phyloP scores from a whole-genome alignment of 2,113 vertebrate genomes.

The Hippocampus guttulatus region DNA sequence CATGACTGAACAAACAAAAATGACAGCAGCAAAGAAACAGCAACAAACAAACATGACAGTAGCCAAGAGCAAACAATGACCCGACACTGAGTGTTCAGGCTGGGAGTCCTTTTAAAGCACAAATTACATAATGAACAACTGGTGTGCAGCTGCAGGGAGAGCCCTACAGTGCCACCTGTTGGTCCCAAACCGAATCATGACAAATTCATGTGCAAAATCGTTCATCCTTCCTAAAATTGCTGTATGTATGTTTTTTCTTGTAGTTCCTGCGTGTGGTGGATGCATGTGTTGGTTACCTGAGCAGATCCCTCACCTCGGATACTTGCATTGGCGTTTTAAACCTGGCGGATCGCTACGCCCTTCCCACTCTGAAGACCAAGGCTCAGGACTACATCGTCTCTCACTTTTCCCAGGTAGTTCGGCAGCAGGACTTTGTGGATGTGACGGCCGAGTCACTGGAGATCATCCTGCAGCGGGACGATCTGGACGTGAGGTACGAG shows the following conservation, averaged over 20 bases:
- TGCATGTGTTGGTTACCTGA: conserved; percentile 84
- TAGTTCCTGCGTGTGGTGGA: conserved; percentile 93
- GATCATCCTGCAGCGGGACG: conserved; percentile 79
- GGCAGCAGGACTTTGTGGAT: conserved; percentile 84
- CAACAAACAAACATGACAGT: no score
- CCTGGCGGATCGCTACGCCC: conserved; percentile 82
- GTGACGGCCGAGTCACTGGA: conserved; percentile 78
- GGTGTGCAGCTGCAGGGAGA: no score
- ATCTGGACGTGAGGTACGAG: conserved; percentile 84
- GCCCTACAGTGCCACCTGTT: no score
- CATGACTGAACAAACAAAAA: no score
- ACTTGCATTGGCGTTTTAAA: conserved; percentile 88
- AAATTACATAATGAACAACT: no score
- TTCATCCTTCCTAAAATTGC: not conserved
- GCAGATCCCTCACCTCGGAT: conserved; percentile 82
- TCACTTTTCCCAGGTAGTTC: conserved; percentile 83
- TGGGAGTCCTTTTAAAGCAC: no score
- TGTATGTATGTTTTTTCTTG: conserved; percentile 1
- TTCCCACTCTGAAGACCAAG: conserved; percentile 74
- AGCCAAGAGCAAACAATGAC: no score
- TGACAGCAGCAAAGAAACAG: no score
- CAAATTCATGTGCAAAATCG: not conserved
- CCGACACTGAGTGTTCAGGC: no score
- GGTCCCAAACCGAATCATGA: no score
- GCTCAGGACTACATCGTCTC: conserved; percentile 84